Percentiles rank a stretch among this genome's conserved stretches.
phyloP scores from a whole-genome alignment of 2,888 invertebrate genomes.

The Ochropleura plecta region DNA sequence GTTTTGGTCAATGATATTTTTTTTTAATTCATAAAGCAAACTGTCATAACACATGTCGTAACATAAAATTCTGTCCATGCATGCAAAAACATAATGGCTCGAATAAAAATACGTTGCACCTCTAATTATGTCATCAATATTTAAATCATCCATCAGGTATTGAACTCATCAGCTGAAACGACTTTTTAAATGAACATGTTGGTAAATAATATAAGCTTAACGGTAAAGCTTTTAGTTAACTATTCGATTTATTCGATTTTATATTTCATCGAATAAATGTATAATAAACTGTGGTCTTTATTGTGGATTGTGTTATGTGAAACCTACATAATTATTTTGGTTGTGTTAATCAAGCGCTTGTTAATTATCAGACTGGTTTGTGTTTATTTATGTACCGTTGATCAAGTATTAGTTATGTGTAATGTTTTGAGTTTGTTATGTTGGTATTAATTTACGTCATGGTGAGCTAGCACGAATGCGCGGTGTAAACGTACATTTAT shows the following conservation, averaged over 20 bases:
- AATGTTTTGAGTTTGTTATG: not conserved
- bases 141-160: conserved; percentile 15
- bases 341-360: conserved; percentile 16
- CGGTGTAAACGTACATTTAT: no score
- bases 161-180: conserved; percentile 29
- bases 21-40: no score
- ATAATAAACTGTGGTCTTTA: conserved; percentile 5
- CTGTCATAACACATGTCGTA: no score
- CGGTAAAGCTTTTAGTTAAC: conserved; percentile 7
- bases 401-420: not conserved
- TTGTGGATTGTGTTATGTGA: conserved; percentile 5
- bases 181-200: conserved; percentile 22
- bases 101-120: not conserved
- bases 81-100: no score
- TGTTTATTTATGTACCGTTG: not conserved
- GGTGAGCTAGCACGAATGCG: no score
- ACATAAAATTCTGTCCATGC: no score
- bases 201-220: conserved; percentile 22
- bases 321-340: conserved; percentile 8
- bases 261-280: conserved; percentile 4
- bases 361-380: conserved; percentile 14
- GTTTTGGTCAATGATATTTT: no score
- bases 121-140: conserved; percentile 18
- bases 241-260: conserved; percentile 1
- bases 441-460: conserved; percentile 1